A percentile compares a stretch with the other conserved stretches of the same genome.
phyloP scores from a whole-genome alignment of 2,888 invertebrate genomes.

The Aphelenchoides bicaudatus region DNA sequence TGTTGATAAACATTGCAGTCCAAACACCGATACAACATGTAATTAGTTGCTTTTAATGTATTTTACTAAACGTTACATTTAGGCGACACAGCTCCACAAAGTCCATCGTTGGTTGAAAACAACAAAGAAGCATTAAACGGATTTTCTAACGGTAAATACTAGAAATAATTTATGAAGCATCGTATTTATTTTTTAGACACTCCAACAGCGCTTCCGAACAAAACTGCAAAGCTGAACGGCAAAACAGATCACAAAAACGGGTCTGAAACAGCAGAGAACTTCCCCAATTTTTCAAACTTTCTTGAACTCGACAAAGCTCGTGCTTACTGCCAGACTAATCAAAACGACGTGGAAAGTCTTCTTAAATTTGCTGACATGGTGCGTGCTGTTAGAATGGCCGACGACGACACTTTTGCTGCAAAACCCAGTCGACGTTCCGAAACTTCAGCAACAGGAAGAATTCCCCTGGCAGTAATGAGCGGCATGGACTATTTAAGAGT shows the following conservation, averaged over 20 bases:
- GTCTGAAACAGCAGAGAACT: too few species aligned
- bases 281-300: too few species aligned
- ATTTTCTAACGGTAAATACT: neutral
- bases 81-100: slow-evolving; percentile 1
- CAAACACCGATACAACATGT: slow-evolving; percentile 10
- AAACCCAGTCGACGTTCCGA: slow-evolving; percentile 3
- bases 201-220: too few species aligned
- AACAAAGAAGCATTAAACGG: neutral
- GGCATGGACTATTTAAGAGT: slow-evolving; percentile 9
- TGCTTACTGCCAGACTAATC: too few species aligned
- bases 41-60: slow-evolving; percentile 3
- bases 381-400: slow-evolving; percentile 9
- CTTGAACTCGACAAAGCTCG: too few species aligned
- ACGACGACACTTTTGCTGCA: neutral
- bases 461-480: slow-evolving; percentile 6
- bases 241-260: too few species aligned
- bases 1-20: slow-evolving; percentile 11
- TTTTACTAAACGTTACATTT: neutral
- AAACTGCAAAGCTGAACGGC: too few species aligned
- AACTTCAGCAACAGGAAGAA: neutral
- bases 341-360: slow-evolving; percentile 10
- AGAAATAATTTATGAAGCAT: too few species aligned
- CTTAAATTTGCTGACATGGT: slow-evolving; percentile 13
- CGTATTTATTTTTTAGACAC: too few species aligned
- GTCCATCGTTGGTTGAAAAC: slow-evolving; percentile 2